A percentile compares a stretch with the other conserved stretches of the same genome.
Evolutionary conservation across 2,797 vertebrate genomes (phyloP).

Genomic region (Molossus alvarezi): DNA sequence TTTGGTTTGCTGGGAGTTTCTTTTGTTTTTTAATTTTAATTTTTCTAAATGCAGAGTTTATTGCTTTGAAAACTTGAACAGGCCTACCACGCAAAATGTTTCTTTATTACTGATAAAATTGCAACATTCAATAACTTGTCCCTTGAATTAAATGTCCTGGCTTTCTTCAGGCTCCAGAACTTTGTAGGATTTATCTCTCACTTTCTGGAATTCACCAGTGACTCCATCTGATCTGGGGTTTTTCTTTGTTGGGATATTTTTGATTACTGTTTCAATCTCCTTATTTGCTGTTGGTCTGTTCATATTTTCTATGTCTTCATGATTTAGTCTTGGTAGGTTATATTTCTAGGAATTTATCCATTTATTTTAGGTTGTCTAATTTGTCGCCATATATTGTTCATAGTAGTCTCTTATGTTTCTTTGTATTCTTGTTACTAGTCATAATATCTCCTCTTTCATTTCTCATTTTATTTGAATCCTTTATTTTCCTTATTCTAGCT

Average conservation of each 20-base stretch:
- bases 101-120: neutral
- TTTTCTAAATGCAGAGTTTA: neutral
- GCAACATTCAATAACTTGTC: neutral
- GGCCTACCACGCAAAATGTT: neutral
- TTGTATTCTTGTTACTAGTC: neutral
- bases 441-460: neutral
- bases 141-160: neutral
- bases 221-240: neutral
- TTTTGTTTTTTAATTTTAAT: too few relatives aligned
- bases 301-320: neutral
- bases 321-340: neutral
- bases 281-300: neutral
- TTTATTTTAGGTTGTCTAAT: conserved; percentile 19
- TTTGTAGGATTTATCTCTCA: neutral
- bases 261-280: conserved; percentile 1
- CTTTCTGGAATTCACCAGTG: neutral
- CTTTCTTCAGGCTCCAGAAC: neutral
- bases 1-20: too few relatives aligned
- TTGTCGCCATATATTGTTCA: neutral
- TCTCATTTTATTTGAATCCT: conserved; percentile 29
- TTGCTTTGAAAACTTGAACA: neutral
- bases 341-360: conserved; percentile 20
- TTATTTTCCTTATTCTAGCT: neutral
- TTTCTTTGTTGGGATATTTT: neutral
- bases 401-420: neutral